Percentiles rank a stretch among this genome's conserved stretches.
Conservation (phyloP, 2,797 vertebrate species). For the Halcyon badia region DNA sequence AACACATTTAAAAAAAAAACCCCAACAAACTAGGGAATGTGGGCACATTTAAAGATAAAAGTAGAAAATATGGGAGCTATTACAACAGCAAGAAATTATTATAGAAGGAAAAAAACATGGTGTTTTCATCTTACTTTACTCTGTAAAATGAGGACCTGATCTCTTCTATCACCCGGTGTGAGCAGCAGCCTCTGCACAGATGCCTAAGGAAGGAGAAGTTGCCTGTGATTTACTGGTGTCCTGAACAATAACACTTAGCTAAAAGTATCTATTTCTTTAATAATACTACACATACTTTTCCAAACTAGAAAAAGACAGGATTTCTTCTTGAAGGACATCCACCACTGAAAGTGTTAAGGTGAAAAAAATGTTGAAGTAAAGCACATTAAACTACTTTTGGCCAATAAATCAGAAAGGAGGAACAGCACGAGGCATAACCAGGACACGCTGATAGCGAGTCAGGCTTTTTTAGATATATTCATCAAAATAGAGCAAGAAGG, state of each 20-base stretch:
- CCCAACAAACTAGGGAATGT: not conserved
- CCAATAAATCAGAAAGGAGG: not conserved
- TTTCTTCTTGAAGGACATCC: not conserved
- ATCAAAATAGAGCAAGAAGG: not conserved
- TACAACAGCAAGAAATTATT: not conserved
- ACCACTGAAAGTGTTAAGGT: not conserved
- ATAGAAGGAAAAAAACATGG: not conserved
- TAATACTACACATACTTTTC: not conserved
- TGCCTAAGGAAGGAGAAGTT: conserved; percentile 68
- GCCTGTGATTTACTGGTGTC: not conserved
- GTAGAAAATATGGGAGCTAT: not conserved
- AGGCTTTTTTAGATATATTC: not conserved
- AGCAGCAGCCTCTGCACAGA: conserved; percentile 66
- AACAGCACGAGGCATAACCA: not conserved
- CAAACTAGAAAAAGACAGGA: not conserved
- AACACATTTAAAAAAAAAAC: not conserved
- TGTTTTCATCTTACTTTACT: not conserved
- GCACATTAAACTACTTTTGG: not conserved
- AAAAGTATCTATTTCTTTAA: not conserved
- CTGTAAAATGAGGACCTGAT: not conserved
- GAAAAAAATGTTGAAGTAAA: not conserved
- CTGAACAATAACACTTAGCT: not conserved
- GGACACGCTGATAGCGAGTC: not conserved
- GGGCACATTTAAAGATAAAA: not conserved
- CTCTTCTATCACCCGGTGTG: conserved; percentile 68